These are phyloP conservation scores for Iguana delicatissima DNA, from an alignment of 2,797 vertebrate species.

Conservation along the genomic window DNA sequence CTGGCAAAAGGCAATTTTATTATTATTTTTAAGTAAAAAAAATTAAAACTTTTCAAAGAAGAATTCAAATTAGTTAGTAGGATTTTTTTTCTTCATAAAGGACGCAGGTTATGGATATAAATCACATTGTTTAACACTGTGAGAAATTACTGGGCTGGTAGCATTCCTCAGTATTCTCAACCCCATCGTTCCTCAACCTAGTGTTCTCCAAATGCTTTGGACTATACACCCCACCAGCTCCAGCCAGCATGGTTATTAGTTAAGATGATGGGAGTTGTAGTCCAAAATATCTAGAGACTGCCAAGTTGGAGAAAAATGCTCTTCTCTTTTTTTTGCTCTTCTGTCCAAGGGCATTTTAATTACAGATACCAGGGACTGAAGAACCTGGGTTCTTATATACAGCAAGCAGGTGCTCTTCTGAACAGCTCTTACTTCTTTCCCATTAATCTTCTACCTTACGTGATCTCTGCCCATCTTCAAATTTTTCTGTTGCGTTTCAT, in stretches of 20 bases:
- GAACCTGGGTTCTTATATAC: neutral
- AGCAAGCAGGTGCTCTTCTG: neutral
- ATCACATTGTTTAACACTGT: too few species aligned
- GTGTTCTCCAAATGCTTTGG: neutral
- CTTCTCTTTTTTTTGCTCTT: too few species aligned
- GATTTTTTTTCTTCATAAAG: neutral
- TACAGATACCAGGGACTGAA: neutral
- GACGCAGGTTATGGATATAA: neutral
- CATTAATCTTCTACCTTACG: neutral
- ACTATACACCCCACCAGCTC: neutral
- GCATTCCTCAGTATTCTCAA: too few species aligned
- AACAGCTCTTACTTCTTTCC: neutral
- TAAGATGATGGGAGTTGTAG: neutral
- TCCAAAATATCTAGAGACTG: neutral
- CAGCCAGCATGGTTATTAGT: neutral
- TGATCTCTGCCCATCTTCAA: neutral
- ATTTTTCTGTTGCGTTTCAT: neutral
- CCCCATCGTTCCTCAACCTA: neutral
- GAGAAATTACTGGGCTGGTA: neutral
- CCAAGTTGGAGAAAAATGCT: too few species aligned
- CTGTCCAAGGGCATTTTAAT: rapidly evolving
- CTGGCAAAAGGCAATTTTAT: neutral
- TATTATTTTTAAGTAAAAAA: neutral
- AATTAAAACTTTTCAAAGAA: neutral
- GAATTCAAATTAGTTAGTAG: neutral